Conservation (phyloP, 2,113 vertebrate species). For the Elephas maximus region DNA sequence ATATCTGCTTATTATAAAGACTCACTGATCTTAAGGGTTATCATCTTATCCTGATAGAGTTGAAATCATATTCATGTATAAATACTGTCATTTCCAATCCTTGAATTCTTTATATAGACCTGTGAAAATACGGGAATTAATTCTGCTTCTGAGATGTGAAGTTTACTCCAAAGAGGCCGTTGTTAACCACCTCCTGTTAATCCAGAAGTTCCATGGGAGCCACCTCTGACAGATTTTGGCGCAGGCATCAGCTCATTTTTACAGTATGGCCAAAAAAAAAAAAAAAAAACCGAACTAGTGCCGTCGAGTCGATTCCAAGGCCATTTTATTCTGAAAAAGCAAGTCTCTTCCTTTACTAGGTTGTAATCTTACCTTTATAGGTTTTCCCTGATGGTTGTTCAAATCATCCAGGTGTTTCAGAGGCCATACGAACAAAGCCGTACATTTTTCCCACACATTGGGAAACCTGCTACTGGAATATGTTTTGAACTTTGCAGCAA, state of each 20-base stretch:
- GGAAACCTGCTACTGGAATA: background rate
- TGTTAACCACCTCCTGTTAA: background rate
- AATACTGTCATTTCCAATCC: background rate
- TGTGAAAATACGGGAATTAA: background rate
- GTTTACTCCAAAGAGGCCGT: background rate
- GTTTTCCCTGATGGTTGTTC: background rate
- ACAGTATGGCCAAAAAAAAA: background rate
- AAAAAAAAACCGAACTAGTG: too few relatives aligned
- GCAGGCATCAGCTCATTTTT: background rate
- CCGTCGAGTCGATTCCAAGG: background rate
- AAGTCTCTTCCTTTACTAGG: background rate
- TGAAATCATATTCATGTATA: background rate
- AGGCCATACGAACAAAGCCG: background rate
- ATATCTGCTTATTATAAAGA: background rate
- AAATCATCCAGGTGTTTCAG: background rate
- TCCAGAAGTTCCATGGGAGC: background rate
- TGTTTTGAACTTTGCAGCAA: background rate
- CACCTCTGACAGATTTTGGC: background rate
- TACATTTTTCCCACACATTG: background rate
- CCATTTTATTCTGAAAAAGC: background rate
- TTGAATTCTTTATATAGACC: background rate
- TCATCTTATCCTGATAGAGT: background rate
- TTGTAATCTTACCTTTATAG: background rate
- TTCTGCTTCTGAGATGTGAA: background rate
- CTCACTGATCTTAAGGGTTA: background rate